Evolutionary conservation across 2,113 vertebrate genomes (phyloP).

Genomic region (Camelus dromedarius): DNA sequence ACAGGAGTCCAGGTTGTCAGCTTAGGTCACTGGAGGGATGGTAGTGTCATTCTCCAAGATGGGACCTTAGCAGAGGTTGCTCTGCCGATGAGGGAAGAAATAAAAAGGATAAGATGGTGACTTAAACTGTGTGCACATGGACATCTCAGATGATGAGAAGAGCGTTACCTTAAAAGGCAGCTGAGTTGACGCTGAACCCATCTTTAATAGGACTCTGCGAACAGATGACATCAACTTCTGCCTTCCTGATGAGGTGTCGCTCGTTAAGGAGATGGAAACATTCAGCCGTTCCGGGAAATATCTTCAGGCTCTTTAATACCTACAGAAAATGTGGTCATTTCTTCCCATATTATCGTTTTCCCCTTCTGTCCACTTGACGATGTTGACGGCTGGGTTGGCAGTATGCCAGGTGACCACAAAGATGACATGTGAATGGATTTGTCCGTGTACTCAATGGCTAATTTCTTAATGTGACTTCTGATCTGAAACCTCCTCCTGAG

Average conservation of each 20-base stretch:
- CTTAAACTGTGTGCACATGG: neutral
- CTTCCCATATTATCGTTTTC: neutral
- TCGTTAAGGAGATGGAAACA: neutral
- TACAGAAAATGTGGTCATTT: neutral
- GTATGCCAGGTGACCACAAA: constrained; percentile 7
- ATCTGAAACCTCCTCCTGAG: neutral
- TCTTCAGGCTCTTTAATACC: neutral
- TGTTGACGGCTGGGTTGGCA: neutral
- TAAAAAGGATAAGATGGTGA: neutral
- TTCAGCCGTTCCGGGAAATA: neutral
- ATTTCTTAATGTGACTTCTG: neutral
- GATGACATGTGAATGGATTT: neutral
- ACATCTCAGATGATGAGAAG: neutral
- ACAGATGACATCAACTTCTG: neutral
- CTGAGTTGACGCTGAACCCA: neutral
- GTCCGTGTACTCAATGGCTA: neutral
- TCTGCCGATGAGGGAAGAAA: neutral
- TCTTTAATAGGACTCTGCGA: neutral
- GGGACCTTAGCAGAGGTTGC: neutral
- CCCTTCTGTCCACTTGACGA: neutral
- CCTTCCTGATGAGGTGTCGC: neutral
- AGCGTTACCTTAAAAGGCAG: neutral
- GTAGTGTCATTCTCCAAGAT: neutral
- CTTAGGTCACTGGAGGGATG: neutral
- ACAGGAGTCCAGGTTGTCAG: neutral